Base-by-base conservation (phyloP, 2,113 vertebrate species). In the Ovis canadensis region DNA sequence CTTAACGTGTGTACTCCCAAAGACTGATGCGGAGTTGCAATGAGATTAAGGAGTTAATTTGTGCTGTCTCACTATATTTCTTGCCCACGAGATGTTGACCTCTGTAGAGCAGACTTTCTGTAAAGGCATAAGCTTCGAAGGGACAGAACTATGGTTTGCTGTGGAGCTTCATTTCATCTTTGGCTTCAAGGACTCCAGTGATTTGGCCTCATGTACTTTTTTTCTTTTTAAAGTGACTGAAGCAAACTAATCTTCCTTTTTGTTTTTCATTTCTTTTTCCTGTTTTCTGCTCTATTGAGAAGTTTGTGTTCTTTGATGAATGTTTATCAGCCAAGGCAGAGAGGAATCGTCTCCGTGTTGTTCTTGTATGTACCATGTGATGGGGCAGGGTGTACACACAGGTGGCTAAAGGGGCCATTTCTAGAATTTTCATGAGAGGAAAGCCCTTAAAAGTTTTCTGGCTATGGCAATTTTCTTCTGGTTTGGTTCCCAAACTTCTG, bases 31-130 rank as follows among this genome's bases (percentile, higher is more conserved):
- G 98, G 99, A 99, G 99, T 99, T 99, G 99, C 98, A 99, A 98
- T 98, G 64, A 98, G 98, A 98, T 99, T 99, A 99, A 99, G 99
- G 99, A 99, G 98, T 99, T 99, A 99, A 99, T 99, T 99, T 99
- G 99, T 99, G 99, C 99, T 99, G 99, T 99, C 99, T 99, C 86
- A 97, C 94, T 83, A 97, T 94, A 97, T 84, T 13, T 98, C 98
- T 98, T 97, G 94, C 98, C 97, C 97, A 93, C 90, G 97, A 96
- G 95, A 97, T 57, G 90, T 98, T 97, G 96, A 87, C 94, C 91
- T 96, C 89, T 60, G 7, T 96, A 98, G 98, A 98, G 97, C 91
- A 98, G 98, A 96, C 96, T 84, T 93, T 98, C 92, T 80, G 40
- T 96, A 17, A 96, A 98, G 98, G 96, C 64, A 80, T 89, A 94